These are phyloP conservation scores for Lithophane semibrunnea DNA, from an alignment of 2,888 invertebrate species.

Conservation along the genomic window DNA sequence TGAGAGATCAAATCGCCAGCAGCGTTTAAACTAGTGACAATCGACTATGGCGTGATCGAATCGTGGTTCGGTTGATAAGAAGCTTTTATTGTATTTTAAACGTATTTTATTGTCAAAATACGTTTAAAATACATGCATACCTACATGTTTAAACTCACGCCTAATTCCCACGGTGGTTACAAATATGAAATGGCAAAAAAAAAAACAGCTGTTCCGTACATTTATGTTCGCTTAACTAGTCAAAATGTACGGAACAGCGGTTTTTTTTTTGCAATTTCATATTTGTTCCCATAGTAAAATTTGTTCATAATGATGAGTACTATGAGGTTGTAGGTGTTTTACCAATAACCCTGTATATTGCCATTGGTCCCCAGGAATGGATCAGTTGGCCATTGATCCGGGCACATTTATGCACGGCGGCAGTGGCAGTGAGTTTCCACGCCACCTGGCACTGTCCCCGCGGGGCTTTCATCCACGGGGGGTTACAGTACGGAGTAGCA, in stretches of 20 bases:
- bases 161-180: too few relatives aligned
- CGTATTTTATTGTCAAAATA: too few relatives aligned
- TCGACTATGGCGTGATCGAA: neutral
- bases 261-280: too few relatives aligned
- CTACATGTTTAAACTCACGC: neutral
- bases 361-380: slow-evolving; percentile 69
- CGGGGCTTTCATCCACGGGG: slow-evolving; percentile 85
- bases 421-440: slow-evolving; percentile 90
- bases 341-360: too few relatives aligned
- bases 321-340: too few relatives aligned
- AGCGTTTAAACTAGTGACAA: neutral
- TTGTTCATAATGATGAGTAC: too few relatives aligned
- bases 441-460: slow-evolving; percentile 91
- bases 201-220: too few relatives aligned
- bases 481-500: slow-evolving; percentile 89
- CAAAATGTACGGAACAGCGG: too few relatives aligned
- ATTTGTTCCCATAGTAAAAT: too few relatives aligned
- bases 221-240: too few relatives aligned
- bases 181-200: too few relatives aligned
- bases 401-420: slow-evolving; percentile 87
- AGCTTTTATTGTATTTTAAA: too few relatives aligned
- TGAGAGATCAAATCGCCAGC: neutral
- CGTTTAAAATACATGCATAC: neutral
- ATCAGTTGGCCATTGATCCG: slow-evolving; percentile 77
- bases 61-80: neutral